Percentiles rank a stretch among this genome's conserved stretches.
Conservation (phyloP, 2,888 invertebrate species). For the Cheilosia urbana region DNA sequence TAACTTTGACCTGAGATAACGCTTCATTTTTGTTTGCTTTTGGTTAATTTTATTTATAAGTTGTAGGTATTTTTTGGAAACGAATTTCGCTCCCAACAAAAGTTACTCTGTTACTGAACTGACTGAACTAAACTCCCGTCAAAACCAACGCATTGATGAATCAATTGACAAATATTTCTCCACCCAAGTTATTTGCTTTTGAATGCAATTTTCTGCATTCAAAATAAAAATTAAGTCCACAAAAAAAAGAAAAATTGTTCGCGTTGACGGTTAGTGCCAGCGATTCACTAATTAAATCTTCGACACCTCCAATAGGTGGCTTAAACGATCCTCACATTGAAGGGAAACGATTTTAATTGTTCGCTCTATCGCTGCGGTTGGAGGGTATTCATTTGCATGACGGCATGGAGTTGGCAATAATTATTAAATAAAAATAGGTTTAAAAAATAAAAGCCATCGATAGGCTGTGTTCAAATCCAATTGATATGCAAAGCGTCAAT, state of each 20-base stretch:
- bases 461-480: slow-evolving; percentile 23
- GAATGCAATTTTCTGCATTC: slow-evolving; percentile 6
- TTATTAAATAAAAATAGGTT: slow-evolving; percentile 42
- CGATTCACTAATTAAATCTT: slow-evolving; percentile 29
- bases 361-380: slow-evolving; percentile 3
- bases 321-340: slow-evolving; percentile 29
- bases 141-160: slow-evolving; percentile 24
- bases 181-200: not conserved
- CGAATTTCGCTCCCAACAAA: slow-evolving; percentile 6
- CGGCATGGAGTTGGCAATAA: slow-evolving; percentile 54
- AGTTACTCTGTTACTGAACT: slow-evolving; percentile 12
- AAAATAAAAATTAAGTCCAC: slow-evolving; percentile 28
- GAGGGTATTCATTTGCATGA: slow-evolving; percentile 53
- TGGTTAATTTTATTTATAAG: slow-evolving; percentile 1
- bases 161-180: slow-evolving; percentile 50
- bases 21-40: slow-evolving; percentile 48
- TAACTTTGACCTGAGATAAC: slow-evolving; percentile 65
- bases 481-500: slow-evolving; percentile 64
- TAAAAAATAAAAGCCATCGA: slow-evolving; percentile 20
- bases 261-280: slow-evolving; percentile 16
- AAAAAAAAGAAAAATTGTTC: not conserved
- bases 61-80: not conserved
- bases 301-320: slow-evolving; percentile 54
- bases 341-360: slow-evolving; percentile 38
- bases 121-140: slow-evolving; percentile 12